phyloP scores from a whole-genome alignment of 2,113 vertebrate species.

The Podarcis raffonei region DNA sequence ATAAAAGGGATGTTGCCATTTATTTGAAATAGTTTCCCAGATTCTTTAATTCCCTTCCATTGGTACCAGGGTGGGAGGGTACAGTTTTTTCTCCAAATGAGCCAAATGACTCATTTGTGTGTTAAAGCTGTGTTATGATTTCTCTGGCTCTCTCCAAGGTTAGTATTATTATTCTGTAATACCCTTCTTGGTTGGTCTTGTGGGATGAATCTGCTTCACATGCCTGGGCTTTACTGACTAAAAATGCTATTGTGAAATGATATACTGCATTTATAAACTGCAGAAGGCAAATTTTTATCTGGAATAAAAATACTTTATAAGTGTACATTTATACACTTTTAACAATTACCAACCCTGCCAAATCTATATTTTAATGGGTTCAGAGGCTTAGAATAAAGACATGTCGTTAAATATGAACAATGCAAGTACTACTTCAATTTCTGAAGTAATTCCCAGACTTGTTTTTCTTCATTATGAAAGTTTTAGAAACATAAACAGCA shows the following conservation, averaged over 20 bases:
- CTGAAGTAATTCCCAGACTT: slow-evolving; percentile 57
- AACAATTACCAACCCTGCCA: slow-evolving; percentile 53
- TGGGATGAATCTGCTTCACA: slow-evolving; percentile 29
- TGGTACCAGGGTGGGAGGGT: neutral
- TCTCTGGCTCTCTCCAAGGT: slow-evolving; percentile 32
- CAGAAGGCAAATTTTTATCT: slow-evolving; percentile 37
- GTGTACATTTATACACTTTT: slow-evolving; percentile 43
- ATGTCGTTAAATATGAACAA: slow-evolving; percentile 52
- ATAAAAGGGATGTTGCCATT: slow-evolving; percentile 33
- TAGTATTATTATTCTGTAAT: slow-evolving; percentile 47
- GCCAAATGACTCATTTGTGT: slow-evolving; percentile 29
- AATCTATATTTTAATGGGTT: slow-evolving; percentile 49
- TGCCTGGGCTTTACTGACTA: slow-evolving; percentile 30
- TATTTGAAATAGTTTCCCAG: slow-evolving; percentile 30
- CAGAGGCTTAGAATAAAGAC: slow-evolving; percentile 54
- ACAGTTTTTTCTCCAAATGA: slow-evolving; percentile 33
- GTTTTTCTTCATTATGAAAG: slow-evolving; percentile 61
- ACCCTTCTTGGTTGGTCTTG: slow-evolving; percentile 44
- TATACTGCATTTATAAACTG: slow-evolving; percentile 40
- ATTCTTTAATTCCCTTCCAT: neutral
- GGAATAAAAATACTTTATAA: slow-evolving; percentile 41
- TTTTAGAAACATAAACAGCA: slow-evolving; percentile 66
- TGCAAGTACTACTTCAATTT: slow-evolving; percentile 49
- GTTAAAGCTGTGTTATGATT: slow-evolving; percentile 33
- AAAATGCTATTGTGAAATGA: slow-evolving; percentile 44